Evolutionary conservation across 1,140 invertebrate species (phyloP), one percentile per base, ranked within the genome.

Genomic region (Nasonia giraulti): DNA sequence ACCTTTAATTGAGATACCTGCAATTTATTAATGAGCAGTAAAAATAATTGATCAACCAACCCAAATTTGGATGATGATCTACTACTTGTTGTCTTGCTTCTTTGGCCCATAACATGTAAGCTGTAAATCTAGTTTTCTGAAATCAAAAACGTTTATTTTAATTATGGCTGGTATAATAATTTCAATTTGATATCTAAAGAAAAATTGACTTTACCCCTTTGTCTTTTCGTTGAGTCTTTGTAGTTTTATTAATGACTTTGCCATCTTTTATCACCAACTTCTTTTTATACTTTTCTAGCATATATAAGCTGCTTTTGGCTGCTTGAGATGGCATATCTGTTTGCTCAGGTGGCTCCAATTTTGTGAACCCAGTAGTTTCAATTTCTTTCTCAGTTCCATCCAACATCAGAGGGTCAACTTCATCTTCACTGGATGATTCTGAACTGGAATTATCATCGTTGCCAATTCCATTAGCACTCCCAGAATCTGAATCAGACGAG

Each of bases 101-200:
- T 89, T 96, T 96, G 7, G 97, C 96, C 97, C 97, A 98, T 88
- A 98, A 93, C 95, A 97, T 97, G 91, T 98, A 98, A 1, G 97
- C 97, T 3, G 97, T 98, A 83, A 97, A 96, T 85, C 96, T 93
- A 8, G 96, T 95, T 93, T 96, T 96, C 96, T 96, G 89, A 88
- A 93, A 90, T 37, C 84, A 82, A 80, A 75, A 78, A 82, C 71
- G 75, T 85, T 84, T n/a, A 81, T 78, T 80, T 74, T n/a, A 20
- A 80, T 80, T 82, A n/a, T 27, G 12, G 31, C 33, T 31, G 10
- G 73, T 40, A 85, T 74, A 0, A 68, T 40, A 50, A 62, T 55
- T 81, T 78, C 62, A 86, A 81, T 75, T 66, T 86, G 79, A 87
- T 77, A 86, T 84, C 75, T 69, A 74, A 83, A 83, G 12, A 68